These are phyloP conservation scores for Drosophila repletoides DNA, from an alignment of 1,140 invertebrate species.

Conservation along the genomic window DNA sequence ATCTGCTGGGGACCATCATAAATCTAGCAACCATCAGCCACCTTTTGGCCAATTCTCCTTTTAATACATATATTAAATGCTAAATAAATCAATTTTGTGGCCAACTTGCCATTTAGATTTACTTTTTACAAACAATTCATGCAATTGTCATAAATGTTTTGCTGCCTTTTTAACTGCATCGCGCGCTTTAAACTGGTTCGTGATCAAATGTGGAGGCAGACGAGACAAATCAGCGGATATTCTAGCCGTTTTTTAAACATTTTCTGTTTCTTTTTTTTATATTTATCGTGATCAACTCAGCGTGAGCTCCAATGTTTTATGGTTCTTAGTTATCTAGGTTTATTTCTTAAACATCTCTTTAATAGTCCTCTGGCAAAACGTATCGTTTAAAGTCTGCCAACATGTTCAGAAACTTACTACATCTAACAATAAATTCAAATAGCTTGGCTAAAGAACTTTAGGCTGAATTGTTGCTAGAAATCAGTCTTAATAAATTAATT, in stretches of 20 bases:
- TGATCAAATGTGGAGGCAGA: constrained; percentile 45
- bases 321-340: background rate
- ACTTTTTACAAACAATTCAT: constrained; percentile 41
- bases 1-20: constrained; percentile 60
- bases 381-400: background rate
- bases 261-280: too few species aligned
- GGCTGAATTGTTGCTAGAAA: too few species aligned
- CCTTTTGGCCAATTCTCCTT: constrained; percentile 1
- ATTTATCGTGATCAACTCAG: constrained; percentile 10
- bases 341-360: too few species aligned
- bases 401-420: too few species aligned
- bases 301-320: constrained; percentile 12
- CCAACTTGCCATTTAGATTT: constrained; percentile 61
- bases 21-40: constrained; percentile 10
- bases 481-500: too few species aligned
- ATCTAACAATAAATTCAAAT: too few species aligned
- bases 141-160: constrained; percentile 65
- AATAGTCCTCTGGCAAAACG: too few species aligned
- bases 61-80: constrained; percentile 45
- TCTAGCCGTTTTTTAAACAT: constrained; percentile 4
- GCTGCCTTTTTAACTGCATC: constrained; percentile 29
- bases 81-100: constrained; percentile 62
- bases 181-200: constrained; percentile 51
- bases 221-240: constrained; percentile 25
- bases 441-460: too few species aligned